phyloP scores from a whole-genome alignment of 2,797 vertebrate species.

The Hyperoplus lanceolatus region DNA sequence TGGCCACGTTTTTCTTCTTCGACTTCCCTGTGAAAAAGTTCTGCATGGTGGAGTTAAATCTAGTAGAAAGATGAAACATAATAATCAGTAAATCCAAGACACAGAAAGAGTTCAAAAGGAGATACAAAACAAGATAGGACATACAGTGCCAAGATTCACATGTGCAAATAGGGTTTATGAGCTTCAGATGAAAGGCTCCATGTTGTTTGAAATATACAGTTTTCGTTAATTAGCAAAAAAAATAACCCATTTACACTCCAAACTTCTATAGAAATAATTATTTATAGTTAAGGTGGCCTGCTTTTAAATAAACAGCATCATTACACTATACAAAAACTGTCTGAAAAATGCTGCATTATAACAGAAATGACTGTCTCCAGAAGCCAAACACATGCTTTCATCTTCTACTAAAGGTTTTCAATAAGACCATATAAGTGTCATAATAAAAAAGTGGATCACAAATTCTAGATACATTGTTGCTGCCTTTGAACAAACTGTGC shows the following conservation, averaged over 20 bases:
- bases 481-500: conserved; percentile 42
- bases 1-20: conserved; percentile 90
- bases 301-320: conserved; percentile 32
- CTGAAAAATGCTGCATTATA: conserved; percentile 2
- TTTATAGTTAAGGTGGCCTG: conserved; percentile 30
- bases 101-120: conserved; percentile 9
- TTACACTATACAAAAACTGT: neutral
- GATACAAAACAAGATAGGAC: neutral
- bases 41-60: conserved; percentile 95
- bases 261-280: conserved; percentile 12
- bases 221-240: conserved; percentile 13
- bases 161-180: conserved; percentile 22
- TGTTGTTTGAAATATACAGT: conserved; percentile 22
- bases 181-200: conserved; percentile 49
- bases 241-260: conserved; percentile 16
- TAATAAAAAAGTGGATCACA: conserved; percentile 44
- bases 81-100: conserved; percentile 44
- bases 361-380: neutral
- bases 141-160: conserved; percentile 19
- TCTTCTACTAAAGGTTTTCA: conserved; percentile 16
- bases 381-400: conserved; percentile 41
- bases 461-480: conserved; percentile 7
- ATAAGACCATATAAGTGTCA: conserved; percentile 28
- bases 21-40: conserved; percentile 88
- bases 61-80: conserved; percentile 63